A percentile compares a stretch with the other conserved stretches of the same genome.
Evolutionary conservation across 2,888 invertebrate genomes (phyloP).

Genomic region (Thymelicus acteon): DNA sequence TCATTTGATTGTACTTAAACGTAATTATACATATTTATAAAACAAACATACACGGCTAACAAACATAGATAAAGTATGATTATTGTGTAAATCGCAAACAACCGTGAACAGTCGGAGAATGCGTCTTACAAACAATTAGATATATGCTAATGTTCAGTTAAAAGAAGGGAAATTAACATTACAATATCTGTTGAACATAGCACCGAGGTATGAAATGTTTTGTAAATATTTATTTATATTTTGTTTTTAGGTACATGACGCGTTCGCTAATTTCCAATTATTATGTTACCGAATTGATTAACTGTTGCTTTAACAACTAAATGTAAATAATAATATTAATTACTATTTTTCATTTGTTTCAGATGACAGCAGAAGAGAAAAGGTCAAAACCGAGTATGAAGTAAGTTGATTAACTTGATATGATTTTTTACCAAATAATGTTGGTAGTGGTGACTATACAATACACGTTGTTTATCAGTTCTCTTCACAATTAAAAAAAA

Average conservation of each 20-base stretch:
- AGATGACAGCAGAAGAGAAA: constrained; percentile 80
- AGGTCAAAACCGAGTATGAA: constrained; percentile 77
- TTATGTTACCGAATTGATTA: no score
- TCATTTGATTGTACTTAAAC: background rate
- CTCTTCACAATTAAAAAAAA: no score
- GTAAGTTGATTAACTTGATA: constrained; percentile 52
- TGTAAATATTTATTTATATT: constrained; percentile 10
- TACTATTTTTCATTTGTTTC: constrained; percentile 57
- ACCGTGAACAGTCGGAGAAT: constrained; percentile 8
- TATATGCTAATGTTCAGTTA: constrained; percentile 18
- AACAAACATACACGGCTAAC: constrained; percentile 13
- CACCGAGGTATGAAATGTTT: background rate
- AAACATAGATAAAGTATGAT: background rate
- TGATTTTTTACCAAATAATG: no score
- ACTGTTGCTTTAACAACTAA: no score
- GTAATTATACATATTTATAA: background rate
- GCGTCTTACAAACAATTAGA: constrained; percentile 13
- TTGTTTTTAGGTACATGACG: background rate
- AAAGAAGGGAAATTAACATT: constrained; percentile 16
- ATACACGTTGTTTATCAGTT: no score
- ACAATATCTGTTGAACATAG: background rate
- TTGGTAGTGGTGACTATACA: no score
- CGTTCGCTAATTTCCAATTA: no score
- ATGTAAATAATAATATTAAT: no score
- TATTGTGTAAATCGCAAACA: constrained; percentile 17